Evolutionary conservation across 64 coral and sea anemone species (phyloP).

Genomic region (Porites lutea): DNA sequence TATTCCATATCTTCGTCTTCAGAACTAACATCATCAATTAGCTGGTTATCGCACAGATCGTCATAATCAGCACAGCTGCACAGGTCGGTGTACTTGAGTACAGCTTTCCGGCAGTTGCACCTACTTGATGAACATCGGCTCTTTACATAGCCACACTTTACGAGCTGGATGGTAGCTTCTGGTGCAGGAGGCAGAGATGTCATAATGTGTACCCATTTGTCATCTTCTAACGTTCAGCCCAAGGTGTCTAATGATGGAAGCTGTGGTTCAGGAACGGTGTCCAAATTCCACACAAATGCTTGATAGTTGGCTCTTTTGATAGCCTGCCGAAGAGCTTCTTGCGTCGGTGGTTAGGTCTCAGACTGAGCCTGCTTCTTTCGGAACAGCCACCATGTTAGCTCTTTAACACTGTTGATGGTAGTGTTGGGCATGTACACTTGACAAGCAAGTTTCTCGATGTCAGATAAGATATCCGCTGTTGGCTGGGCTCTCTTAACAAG

Average conservation of each 20-base stretch:
- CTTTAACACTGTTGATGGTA: background rate
- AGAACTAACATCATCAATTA: too few species aligned
- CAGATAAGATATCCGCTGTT: background rate
- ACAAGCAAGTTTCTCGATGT: conserved; percentile 36
- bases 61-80: background rate
- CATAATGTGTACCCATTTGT: conserved; percentile 46
- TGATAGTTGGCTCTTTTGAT: conserved; percentile 42
- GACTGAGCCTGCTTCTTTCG: conserved; percentile 50
- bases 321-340: conserved; percentile 25
- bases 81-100: conserved; percentile 6
- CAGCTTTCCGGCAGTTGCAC: conserved; percentile 40
- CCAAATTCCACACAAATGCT: conserved; percentile 31
- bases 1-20: too few species aligned
- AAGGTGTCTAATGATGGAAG: conserved; percentile 20
- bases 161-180: conserved; percentile 31
- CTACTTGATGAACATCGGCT: conserved; percentile 16
- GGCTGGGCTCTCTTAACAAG: conserved; percentile 31
- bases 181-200: conserved; percentile 34
- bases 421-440: conserved; percentile 7
- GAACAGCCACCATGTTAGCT: conserved; percentile 47
- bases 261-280: background rate
- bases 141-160: conserved; percentile 18
- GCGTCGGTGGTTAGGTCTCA: conserved; percentile 54
- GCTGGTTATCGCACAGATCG: too few species aligned
- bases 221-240: conserved; percentile 39